A percentile compares a stretch with the other conserved stretches of the same genome.
Evolutionary conservation across 2,113 vertebrate species (phyloP).

Genomic region (Hippocampus abdominalis): DNA sequence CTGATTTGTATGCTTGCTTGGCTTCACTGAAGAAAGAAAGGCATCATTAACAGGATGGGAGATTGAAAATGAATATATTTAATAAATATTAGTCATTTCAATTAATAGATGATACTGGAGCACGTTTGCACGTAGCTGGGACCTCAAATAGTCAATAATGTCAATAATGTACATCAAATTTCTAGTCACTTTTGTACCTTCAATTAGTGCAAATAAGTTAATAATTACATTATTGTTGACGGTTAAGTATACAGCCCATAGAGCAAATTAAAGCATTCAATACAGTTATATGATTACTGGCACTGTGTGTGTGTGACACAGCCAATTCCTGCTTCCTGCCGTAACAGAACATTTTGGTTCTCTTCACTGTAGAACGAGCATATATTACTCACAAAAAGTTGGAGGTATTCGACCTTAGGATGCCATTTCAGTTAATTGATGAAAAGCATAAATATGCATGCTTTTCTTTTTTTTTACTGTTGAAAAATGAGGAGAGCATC

Average conservation of each 20-base stretch:
- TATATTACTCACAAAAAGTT: no score
- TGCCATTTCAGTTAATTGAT: no score
- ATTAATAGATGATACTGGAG: constrained; percentile 4
- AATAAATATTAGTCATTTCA: constrained; percentile 3
- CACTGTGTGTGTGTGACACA: no score
- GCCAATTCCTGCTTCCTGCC: no score
- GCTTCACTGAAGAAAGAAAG: constrained; percentile 13
- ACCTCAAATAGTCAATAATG: not conserved
- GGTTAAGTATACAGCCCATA: not conserved
- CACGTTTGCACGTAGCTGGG: no score
- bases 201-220: not conserved
- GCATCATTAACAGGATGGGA: constrained; percentile 9
- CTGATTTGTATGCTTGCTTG: not conserved
- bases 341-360: no score
- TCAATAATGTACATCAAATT: not conserved
- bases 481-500: no score
- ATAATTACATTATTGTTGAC: not conserved
- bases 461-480: no score
- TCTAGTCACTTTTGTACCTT: not conserved
- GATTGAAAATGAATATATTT: constrained; percentile 16
- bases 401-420: no score
- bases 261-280: not conserved
- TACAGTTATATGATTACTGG: not conserved
- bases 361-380: no score
- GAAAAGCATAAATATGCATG: no score